Evolutionary conservation across 2,797 vertebrate genomes (phyloP).

Genomic region (Gobionotothen gibberifrons): DNA sequence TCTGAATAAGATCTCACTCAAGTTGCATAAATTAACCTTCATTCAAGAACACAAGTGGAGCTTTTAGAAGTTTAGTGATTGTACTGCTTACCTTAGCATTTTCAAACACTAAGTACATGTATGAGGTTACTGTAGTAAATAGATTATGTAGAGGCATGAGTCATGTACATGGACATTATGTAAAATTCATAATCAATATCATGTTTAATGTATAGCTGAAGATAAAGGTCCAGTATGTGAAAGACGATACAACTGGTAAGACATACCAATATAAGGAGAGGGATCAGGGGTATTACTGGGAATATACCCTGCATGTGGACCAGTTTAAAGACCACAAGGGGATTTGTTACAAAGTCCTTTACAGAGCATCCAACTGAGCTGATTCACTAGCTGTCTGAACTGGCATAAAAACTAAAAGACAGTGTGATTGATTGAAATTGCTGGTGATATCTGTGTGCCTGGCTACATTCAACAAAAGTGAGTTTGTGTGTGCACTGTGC

Average conservation of each 20-base stretch:
- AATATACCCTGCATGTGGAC: constrained; percentile 60
- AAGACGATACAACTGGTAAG: constrained; percentile 34
- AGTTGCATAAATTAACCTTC: background rate
- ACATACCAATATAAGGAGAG: constrained; percentile 9
- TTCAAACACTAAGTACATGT: background rate
- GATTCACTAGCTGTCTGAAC: constrained; percentile 58
- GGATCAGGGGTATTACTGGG: constrained; percentile 30
- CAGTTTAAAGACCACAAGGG: constrained; percentile 54
- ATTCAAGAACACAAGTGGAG: background rate
- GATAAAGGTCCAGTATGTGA: constrained; percentile 8
- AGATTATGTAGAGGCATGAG: background rate
- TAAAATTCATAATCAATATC: background rate
- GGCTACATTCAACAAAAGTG: background rate
- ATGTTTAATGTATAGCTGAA: constrained; percentile 2
- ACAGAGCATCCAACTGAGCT: constrained; percentile 28
- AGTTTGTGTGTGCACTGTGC: background rate
- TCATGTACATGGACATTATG: background rate
- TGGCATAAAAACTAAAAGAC: constrained; percentile 37
- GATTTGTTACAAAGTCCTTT: constrained; percentile 55
- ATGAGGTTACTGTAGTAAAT: background rate
- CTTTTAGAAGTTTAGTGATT: background rate
- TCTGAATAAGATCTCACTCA: background rate
- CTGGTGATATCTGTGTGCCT: constrained; percentile 27
- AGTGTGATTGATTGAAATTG: constrained; percentile 44
- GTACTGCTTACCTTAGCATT: background rate